Percentiles rank a stretch among this genome's conserved stretches.
phyloP scores from a whole-genome alignment of 2,113 vertebrate species.

The Ploceus nigricollis region DNA sequence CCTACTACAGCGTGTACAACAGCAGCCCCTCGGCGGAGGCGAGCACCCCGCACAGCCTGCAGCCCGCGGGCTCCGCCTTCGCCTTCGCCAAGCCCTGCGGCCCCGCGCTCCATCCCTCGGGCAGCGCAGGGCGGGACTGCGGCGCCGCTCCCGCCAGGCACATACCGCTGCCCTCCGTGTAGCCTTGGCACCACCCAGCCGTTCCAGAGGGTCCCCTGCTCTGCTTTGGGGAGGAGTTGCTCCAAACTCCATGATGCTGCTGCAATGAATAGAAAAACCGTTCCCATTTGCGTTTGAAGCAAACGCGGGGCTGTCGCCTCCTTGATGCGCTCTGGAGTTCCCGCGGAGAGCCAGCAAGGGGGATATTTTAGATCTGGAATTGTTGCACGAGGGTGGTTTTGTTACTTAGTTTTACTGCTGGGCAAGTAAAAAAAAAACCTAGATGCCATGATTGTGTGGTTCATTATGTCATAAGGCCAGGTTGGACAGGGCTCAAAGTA shows the following conservation, averaged over 20 bases:
- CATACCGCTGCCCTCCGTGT: slow-evolving; percentile 88
- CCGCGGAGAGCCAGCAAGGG: background rate
- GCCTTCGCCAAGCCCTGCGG: slow-evolving; percentile 84
- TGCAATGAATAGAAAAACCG: background rate
- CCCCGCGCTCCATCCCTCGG: slow-evolving; percentile 73
- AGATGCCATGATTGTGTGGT: rapidly evolving
- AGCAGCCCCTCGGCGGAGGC: slow-evolving; percentile 83
- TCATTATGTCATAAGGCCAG: background rate
- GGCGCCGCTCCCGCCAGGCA: slow-evolving; percentile 80
- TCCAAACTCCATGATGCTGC: rapidly evolving
- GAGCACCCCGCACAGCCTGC: slow-evolving; percentile 82
- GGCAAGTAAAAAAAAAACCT: background rate
- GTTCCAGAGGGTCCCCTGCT: background rate
- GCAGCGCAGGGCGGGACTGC: slow-evolving; percentile 79
- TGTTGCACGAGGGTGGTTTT: background rate
- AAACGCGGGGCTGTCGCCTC: background rate
- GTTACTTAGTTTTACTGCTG: background rate
- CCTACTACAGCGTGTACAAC: slow-evolving; percentile 96
- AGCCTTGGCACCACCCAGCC: background rate
- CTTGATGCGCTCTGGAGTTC: background rate
- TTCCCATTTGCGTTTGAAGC: background rate
- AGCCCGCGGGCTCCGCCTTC: slow-evolving; percentile 78
- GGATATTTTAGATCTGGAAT: background rate
- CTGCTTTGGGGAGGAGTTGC: rapidly evolving
- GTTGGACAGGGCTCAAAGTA: background rate